These are phyloP conservation scores for Seison nebaliae DNA, from an alignment of 1,140 invertebrate genomes.

Conservation along the genomic window DNA sequence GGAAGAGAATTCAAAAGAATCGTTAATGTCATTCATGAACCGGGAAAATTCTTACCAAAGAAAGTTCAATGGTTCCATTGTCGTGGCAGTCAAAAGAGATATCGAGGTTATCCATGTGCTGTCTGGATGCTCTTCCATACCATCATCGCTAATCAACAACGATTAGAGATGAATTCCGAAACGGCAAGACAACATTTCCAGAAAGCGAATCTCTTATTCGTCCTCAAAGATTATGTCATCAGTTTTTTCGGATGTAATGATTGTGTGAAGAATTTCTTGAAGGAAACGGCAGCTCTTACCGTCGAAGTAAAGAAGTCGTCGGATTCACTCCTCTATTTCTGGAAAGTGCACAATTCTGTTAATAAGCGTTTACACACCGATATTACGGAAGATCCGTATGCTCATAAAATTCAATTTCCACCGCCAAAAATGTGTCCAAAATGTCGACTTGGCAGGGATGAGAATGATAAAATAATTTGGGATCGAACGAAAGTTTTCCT, in stretches of 20 bases:
- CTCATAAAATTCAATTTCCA: slow-evolving; percentile 73
- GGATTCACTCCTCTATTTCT: slow-evolving; percentile 64
- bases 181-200: not conserved
- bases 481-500: too few relatives aligned
- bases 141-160: slow-evolving; percentile 10
- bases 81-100: slow-evolving; percentile 10
- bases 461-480: too few relatives aligned
- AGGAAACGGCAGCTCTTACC: slow-evolving; percentile 36
- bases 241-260: slow-evolving; percentile 75
- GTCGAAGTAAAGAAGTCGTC: slow-evolving; percentile 39
- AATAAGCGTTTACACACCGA: slow-evolving; percentile 60
- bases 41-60: slow-evolving; percentile 2
- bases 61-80: slow-evolving; percentile 13
- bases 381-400: slow-evolving; percentile 56
- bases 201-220: not conserved
- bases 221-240: slow-evolving; percentile 43
- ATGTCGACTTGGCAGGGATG: too few relatives aligned
- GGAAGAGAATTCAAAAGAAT: slow-evolving; percentile 2
- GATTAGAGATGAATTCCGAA: not conserved
- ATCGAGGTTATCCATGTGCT: slow-evolving; percentile 14
- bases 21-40: slow-evolving; percentile 1
- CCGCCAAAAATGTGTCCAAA: slow-evolving; percentile 37
- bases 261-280: slow-evolving; percentile 55
- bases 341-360: slow-evolving; percentile 36
- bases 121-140: slow-evolving; percentile 15